phyloP scores from a whole-genome alignment of 2,888 invertebrate species.

The Eristalis intricaria region DNA sequence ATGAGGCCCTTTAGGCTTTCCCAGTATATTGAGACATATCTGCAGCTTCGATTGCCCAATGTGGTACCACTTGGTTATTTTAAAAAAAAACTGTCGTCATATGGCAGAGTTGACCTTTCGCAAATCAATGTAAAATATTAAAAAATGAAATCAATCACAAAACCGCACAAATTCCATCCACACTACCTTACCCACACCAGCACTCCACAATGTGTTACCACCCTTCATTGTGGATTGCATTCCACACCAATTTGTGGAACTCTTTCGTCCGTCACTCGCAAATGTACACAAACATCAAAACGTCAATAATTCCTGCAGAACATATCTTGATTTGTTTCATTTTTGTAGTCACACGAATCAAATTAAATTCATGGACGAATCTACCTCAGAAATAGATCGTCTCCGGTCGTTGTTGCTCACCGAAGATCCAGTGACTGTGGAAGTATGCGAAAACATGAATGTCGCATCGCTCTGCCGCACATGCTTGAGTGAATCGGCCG shows the following conservation, averaged over 20 bases:
- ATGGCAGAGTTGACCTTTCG: no score
- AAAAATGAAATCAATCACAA: no score
- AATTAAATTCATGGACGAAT: slow-evolving; percentile 13
- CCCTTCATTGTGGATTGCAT: background rate
- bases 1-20: no score
- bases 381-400: background rate
- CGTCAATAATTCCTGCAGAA: background rate
- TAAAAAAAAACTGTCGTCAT: no score
- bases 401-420: background rate
- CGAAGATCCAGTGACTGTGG: background rate
- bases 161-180: no score
- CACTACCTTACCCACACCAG: background rate
- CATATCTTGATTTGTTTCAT: background rate
- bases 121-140: no score
- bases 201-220: background rate
- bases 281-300: background rate
- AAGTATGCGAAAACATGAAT: slow-evolving; percentile 27
- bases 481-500: slow-evolving; percentile 44
- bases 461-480: slow-evolving; percentile 51
- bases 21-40: no score
- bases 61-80: no score
- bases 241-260: background rate
- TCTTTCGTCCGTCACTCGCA: no score
- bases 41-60: no score
- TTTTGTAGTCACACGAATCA: background rate